Conservation (phyloP, 2,888 invertebrate genomes). For the Myathropa florea region DNA sequence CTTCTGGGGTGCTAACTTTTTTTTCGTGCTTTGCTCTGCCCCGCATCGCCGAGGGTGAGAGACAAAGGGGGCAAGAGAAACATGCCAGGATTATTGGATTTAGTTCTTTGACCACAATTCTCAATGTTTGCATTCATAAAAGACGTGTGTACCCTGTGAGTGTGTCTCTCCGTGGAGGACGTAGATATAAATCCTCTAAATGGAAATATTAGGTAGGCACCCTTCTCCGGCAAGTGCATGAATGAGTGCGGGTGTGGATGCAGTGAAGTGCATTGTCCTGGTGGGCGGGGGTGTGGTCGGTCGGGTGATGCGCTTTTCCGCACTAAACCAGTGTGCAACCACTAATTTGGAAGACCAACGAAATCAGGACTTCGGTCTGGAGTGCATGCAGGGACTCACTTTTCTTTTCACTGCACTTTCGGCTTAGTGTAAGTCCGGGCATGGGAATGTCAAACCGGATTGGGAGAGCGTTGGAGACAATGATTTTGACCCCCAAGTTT, state of each 20-base stretch:
- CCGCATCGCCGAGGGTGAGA: background rate
- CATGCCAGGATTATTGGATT: constrained; percentile 64
- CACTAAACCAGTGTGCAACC: constrained; percentile 34
- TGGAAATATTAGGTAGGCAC: constrained; percentile 43
- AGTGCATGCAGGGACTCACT: background rate
- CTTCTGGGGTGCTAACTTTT: constrained; percentile 24
- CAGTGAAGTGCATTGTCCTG: background rate
- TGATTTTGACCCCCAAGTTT: background rate
- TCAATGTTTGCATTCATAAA: constrained; percentile 52
- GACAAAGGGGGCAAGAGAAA: background rate
- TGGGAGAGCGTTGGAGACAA: too few relatives aligned
- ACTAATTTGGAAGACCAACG: constrained; percentile 47
- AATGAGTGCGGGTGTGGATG: background rate
- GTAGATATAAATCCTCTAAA: constrained; percentile 42
- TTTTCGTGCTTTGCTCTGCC: constrained; percentile 2
- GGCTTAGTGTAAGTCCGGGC: background rate
- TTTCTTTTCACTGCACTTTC: background rate
- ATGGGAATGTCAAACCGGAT: background rate
- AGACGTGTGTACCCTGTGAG: constrained; percentile 3
- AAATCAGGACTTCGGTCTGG: constrained; percentile 26
- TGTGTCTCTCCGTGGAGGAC: background rate
- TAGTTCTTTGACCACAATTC: constrained; percentile 61
- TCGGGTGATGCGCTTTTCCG: constrained; percentile 3
- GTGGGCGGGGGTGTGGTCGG: background rate
- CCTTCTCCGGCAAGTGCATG: background rate